phyloP scores from a whole-genome alignment of 2,888 invertebrate species.

The Perizoma flavofasciatum region DNA sequence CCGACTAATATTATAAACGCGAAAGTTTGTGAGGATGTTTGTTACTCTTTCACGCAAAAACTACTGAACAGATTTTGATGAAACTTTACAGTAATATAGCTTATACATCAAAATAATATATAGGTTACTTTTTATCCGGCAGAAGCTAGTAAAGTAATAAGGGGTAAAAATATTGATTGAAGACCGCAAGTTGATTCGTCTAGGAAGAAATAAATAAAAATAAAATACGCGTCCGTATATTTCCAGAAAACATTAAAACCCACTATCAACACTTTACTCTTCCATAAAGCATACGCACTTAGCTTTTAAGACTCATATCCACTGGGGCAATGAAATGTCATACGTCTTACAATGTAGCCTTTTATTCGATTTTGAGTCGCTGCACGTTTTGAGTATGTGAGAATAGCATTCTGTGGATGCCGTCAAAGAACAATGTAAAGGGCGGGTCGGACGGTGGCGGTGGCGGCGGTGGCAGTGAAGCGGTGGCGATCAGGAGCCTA shows the following conservation, averaged over 20 bases:
- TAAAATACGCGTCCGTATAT: conserved; percentile 16
- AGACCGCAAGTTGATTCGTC: background rate
- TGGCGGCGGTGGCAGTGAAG: no score
- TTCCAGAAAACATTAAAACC: conserved; percentile 37
- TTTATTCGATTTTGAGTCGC: conserved; percentile 40
- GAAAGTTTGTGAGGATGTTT: no score
- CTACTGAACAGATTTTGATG: no score
- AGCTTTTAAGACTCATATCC: conserved; percentile 55
- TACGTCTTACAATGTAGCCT: conserved; percentile 43
- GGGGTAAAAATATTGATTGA: no score
- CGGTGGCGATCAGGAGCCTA: no score
- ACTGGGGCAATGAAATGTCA: conserved; percentile 51
- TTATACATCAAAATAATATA: no score
- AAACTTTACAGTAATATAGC: no score
- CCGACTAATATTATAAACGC: no score
- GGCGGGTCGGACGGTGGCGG: no score
- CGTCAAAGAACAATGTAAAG: background rate
- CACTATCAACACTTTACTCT: conserved; percentile 45
- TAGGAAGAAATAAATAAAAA: background rate
- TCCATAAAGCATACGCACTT: conserved; percentile 54
- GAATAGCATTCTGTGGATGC: conserved; percentile 30
- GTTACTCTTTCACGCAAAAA: no score
- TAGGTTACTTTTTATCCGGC: no score
- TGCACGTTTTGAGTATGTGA: conserved; percentile 14
- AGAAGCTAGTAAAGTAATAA: no score